Evolutionary conservation across 2,888 invertebrate genomes (phyloP).

Genomic region (Synanthedon andrenaeformis): DNA sequence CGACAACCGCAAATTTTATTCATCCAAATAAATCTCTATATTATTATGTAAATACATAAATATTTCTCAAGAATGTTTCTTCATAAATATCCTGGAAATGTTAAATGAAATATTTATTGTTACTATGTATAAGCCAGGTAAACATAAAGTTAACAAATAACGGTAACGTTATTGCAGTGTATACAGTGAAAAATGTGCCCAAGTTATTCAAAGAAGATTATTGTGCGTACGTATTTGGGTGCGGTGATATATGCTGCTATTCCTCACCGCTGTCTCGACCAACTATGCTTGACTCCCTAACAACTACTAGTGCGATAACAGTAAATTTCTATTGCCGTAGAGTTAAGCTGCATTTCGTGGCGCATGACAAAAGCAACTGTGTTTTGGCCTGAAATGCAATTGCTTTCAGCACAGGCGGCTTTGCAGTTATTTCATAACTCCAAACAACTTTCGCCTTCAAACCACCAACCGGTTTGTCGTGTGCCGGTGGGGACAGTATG

Average conservation of each 20-base stretch:
- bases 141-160: constrained; percentile 46
- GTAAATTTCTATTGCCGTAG: not conserved
- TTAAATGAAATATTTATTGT: not conserved
- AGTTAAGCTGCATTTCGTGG: not conserved
- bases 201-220: constrained; percentile 10
- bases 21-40: too few relatives aligned
- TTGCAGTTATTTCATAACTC: not conserved
- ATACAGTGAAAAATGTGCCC: constrained; percentile 34
- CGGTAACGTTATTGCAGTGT: constrained; percentile 46
- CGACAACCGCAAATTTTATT: too few relatives aligned
- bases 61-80: too few relatives aligned
- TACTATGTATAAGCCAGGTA: not conserved
- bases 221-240: constrained; percentile 23
- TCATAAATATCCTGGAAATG: too few relatives aligned
- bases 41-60: too few relatives aligned
- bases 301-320: constrained; percentile 1
- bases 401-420: not conserved
- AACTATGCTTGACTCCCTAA: constrained; percentile 17
- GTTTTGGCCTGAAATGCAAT: not conserved
- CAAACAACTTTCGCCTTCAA: not conserved
- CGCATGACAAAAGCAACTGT: not conserved
- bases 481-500: not conserved
- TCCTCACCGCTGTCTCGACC: constrained; percentile 25
- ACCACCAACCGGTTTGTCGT: not conserved
- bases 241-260: constrained; percentile 36